Base-by-base conservation (phyloP, 2,797 vertebrate species). In the Gobio occitaniae region DNA sequence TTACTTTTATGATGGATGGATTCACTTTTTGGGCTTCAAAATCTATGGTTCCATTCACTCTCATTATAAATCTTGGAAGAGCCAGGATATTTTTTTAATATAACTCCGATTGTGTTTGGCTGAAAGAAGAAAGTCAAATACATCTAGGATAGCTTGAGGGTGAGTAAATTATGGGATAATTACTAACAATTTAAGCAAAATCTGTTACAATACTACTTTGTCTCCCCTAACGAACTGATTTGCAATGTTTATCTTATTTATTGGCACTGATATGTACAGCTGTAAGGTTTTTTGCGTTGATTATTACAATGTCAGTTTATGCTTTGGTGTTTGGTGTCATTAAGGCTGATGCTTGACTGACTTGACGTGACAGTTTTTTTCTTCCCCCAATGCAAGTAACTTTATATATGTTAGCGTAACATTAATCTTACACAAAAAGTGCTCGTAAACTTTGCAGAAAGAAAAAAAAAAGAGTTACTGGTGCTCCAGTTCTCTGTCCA, bases 401-500 rank as follows among this genome's bases (percentile, higher is more conserved):
- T 61, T 72, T 29, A 61, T 32, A 48, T 59, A 41, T 82, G 25
- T 54, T 15, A 80, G 32, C 21, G 59, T 79, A 32, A 29, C 1
- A 50, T n/a, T 44, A 54, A 2, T 68, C n/a, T 29, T 44, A 11
- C 19, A 78, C 2, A 66, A 56, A 66, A 69, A 77, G 15, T 76
- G 9, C 65, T 48, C 52, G 48, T 16, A 68, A 83, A 41, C 72
- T 84, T 68, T 71, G 61, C 70, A 85, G 65, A 86, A 85, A 80
- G 13, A 41, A n/a, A n/a, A 56, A n/a, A 56, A 74, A 44, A 47
- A 44, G n/a, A 36, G 59, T 66, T 85, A 59, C 76, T 70, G 36
- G 74, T 84, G 88, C 71, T 89, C 89, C 76, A 91, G 87, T 90
- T 91, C 72, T 69, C 32, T 76, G 71, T 81, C 84, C 71, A 88